Conservation (phyloP, 2,888 invertebrate genomes). For the Tuberolachnus salignus region DNA sequence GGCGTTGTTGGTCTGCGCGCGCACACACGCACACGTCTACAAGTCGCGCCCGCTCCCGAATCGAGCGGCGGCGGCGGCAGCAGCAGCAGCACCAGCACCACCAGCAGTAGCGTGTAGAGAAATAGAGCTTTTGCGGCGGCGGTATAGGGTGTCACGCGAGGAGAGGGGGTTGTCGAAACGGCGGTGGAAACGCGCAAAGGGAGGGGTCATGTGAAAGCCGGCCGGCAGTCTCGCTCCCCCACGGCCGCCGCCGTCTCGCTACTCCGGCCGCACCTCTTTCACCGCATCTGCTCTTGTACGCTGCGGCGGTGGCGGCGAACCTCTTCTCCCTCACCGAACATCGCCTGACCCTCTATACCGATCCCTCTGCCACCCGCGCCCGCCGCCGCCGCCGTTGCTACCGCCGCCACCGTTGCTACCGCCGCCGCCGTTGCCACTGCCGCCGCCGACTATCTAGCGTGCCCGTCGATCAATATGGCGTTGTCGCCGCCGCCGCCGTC, state of each 20-base stretch:
- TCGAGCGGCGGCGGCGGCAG: conserved; percentile 11
- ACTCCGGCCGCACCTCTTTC: not conserved
- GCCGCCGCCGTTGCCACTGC: conserved; percentile 18
- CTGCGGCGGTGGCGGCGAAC: not conserved
- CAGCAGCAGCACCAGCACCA: not conserved
- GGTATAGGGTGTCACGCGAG: conserved; percentile 1
- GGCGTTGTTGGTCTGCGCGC: conserved; percentile 10
- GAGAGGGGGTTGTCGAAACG: not conserved
- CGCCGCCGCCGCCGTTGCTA: conserved; percentile 46
- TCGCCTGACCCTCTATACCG: not conserved
- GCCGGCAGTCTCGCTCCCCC: conserved; percentile 47
- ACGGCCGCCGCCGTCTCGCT: not conserved
- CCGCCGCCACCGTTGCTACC: conserved; percentile 46
- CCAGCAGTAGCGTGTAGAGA: not conserved
- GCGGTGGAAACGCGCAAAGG: not conserved
- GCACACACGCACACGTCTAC: conserved; percentile 27
- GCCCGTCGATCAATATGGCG: conserved; percentile 57
- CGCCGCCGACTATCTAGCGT: conserved; percentile 39
- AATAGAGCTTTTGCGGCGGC: conserved; percentile 32
- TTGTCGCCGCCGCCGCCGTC: conserved; percentile 55
- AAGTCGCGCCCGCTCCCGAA: conserved; percentile 33
- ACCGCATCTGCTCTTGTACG: not conserved
- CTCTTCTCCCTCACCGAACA: not conserved
- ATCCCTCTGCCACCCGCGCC: not conserved
- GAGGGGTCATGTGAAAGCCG: conserved; percentile 50